Conservation (phyloP, 2,888 invertebrate genomes). For the Melitaea athalia region DNA sequence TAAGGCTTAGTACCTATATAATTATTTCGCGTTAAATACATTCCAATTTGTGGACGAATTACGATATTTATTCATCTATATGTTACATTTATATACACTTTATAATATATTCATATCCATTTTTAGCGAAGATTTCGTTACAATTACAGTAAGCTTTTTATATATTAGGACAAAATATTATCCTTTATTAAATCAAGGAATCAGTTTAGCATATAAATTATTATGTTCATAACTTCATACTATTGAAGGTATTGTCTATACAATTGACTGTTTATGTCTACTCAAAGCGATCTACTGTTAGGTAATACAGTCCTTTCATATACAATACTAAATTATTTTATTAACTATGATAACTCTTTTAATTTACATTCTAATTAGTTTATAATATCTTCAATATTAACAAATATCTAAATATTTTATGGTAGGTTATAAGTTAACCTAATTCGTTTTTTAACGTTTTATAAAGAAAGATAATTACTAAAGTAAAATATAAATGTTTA, state of each 20-base stretch:
- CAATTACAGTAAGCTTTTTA: constrained; percentile 37
- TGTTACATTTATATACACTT: constrained; percentile 41
- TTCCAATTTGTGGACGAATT: constrained; percentile 69
- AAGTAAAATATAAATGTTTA: not conserved
- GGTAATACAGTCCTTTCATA: constrained; percentile 7
- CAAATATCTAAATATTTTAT: not conserved
- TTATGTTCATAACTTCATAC: not conserved
- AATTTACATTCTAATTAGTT: not conserved
- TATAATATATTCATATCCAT: constrained; percentile 28
- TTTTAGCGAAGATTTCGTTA: constrained; percentile 43
- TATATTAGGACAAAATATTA: constrained; percentile 37
- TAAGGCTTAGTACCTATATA: constrained; percentile 25
- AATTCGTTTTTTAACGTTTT: not conserved
- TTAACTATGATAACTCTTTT: not conserved
- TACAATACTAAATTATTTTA: not conserved
- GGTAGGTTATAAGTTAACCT: not conserved
- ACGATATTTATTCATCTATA: constrained; percentile 55
- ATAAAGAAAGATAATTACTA: not conserved
- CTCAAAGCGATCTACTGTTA: constrained; percentile 15
- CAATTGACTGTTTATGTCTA: constrained; percentile 60
- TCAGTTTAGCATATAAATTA: not conserved
- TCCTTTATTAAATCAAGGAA: constrained; percentile 40
- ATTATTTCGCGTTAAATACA: constrained; percentile 57
- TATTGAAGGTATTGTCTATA: constrained; percentile 66
- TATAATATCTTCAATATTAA: not conserved